Conservation (phyloP, 30 jellyfish, hydroid and myxozoan genomes). For the Aurelia coerulea region DNA sequence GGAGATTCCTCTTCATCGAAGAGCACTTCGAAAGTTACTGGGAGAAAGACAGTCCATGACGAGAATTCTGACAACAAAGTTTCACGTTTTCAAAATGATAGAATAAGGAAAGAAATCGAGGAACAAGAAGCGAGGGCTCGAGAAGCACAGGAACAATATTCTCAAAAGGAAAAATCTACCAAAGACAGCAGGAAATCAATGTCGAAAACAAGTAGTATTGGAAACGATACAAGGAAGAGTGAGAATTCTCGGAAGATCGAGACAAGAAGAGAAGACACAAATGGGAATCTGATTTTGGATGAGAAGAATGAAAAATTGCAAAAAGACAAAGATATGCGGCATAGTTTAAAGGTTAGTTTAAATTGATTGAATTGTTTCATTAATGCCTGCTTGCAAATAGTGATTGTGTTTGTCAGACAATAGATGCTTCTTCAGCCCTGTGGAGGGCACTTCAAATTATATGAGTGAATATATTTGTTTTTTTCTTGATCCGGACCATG, state of each 20-base stretch:
- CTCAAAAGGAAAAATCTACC: neutral
- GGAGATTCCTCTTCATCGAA: neutral
- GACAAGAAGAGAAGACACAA: neutral
- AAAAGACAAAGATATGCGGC: neutral
- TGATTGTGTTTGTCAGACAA: too few species aligned
- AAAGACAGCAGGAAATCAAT: neutral
- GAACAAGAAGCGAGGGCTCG: constrained; percentile 24
- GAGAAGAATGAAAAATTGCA: neutral
- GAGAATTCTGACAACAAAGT: too few species aligned
- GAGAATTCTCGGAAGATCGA: neutral
- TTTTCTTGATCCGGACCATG: too few species aligned
- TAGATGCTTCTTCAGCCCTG: too few species aligned
- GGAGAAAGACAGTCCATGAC: too few species aligned
- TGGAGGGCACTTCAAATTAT: too few species aligned
- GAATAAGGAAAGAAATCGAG: constrained; percentile 25
- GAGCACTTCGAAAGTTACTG: too few species aligned
- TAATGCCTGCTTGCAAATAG: too few species aligned
- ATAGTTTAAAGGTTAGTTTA: constrained; percentile 1
- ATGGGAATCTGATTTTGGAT: neutral
- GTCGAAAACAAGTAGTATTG: neutral
- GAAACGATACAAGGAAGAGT: too few species aligned
- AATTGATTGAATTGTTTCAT: too few species aligned
- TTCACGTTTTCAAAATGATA: constrained; percentile 3
- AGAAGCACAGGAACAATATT: constrained; percentile 3
- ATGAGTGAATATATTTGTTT: too few species aligned